Percentiles rank a stretch among this genome's conserved stretches.
phyloP scores from a whole-genome alignment of 2,888 invertebrate species.

The Heliconius erato region DNA sequence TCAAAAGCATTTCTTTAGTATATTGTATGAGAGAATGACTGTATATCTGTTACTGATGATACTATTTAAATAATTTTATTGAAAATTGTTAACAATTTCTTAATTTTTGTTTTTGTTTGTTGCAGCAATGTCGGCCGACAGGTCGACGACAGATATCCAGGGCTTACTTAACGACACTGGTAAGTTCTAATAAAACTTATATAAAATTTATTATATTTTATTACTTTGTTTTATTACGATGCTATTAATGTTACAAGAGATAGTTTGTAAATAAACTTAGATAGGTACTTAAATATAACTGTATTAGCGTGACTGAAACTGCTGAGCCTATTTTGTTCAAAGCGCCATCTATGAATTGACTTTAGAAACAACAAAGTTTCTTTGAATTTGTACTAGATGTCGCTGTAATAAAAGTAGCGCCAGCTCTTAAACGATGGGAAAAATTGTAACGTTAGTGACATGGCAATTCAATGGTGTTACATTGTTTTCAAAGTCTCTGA shows the following conservation, averaged over 20 bases:
- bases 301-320: not conserved
- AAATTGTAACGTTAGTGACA: too few relatives aligned
- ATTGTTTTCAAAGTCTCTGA: not conserved
- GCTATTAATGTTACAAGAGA: not conserved
- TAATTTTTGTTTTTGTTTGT: constrained; percentile 65
- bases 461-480: not conserved
- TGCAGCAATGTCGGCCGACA: constrained; percentile 88
- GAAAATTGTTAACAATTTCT: not conserved
- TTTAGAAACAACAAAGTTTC: not conserved
- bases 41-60: not conserved
- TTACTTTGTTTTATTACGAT: not conserved
- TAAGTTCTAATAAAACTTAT: constrained; percentile 62
- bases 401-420: constrained; percentile 7
- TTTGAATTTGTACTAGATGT: constrained; percentile 35
- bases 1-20: not conserved
- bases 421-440: not conserved
- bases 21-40: too few relatives aligned
- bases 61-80: not conserved
- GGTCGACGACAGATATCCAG: constrained; percentile 87
- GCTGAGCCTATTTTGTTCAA: too few relatives aligned
- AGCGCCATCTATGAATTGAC: constrained; percentile 47
- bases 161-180: constrained; percentile 88
- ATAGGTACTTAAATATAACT: not conserved
- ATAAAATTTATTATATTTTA: not conserved
- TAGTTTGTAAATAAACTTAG: not conserved